Base-by-base conservation (phyloP, 1,140 invertebrate species). In the Globodera ellingtonae region DNA sequence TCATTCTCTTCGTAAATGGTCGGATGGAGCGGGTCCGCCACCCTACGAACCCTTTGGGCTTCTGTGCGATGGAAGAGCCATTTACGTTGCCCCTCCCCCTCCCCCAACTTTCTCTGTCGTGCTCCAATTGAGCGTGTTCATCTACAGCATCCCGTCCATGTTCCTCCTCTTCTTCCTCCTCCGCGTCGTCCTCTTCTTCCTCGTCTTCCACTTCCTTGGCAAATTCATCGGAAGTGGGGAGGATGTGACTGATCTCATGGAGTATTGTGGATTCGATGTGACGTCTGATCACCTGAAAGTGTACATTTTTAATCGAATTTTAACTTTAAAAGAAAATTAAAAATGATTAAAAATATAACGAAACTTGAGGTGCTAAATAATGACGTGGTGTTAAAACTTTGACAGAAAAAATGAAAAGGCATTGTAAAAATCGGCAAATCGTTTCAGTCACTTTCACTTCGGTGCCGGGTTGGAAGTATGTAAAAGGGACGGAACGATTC, bases 221-320 rank as follows among this genome's bases (percentile, higher is more conserved):
- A 79, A 89, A 89, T 75, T 89, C 87, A 74, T 89, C 87, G 10
- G 87, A 89, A 21, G 87, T 89, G 15, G 87, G 87, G 50, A 89
- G 79, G 15, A 89, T 88, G 74, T 89, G 87, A 78, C 87, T 89
- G 69, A 89, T 89, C 81, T 89, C 87, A 83, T 89, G 87, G 24
- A 89, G 81, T 74, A 89, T 89, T 21, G 87, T 89, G n/a, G 88
- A 89, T 75, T 89, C 87, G 72, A 89, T 89, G 75, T 89, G 87
- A 65, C 89, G 89, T 44, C 88, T 75, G 75, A 89, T 89, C 13
- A 89, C 87, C 88, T 89, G 71, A 75, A 88, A 79, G 73, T 47
- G 69, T 52, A 78, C 56, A 79, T 77, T 66, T 44, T 67, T 79
- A 84, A n/a, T 18, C 50, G 65, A 59, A 80, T 69, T 46, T 35